A percentile compares a stretch with the other conserved stretches of the same genome.
phyloP scores from a whole-genome alignment of 2,888 invertebrate genomes.

The Ormia ochracea region DNA sequence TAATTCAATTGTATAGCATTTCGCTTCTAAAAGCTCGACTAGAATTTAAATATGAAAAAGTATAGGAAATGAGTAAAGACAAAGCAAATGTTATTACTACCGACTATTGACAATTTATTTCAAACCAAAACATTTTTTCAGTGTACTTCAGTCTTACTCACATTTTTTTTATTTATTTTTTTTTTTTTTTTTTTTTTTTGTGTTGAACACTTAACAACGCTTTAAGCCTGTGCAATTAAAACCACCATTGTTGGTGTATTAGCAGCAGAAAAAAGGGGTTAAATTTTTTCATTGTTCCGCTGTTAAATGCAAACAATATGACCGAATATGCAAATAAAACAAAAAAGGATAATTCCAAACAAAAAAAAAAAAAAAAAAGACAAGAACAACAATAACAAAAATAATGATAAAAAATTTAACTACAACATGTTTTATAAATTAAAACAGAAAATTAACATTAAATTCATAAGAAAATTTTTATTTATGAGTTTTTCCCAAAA shows the following conservation, averaged over 20 bases:
- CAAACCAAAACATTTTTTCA: background rate
- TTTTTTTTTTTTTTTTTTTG: too few species aligned
- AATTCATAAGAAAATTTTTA: slow-evolving; percentile 21
- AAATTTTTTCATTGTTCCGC: slow-evolving; percentile 54
- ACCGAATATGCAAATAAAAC: slow-evolving; percentile 33
- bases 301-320: slow-evolving; percentile 40
- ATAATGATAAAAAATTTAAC: too few species aligned
- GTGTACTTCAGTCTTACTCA: background rate
- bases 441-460: slow-evolving; percentile 30
- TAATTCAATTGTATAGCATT: too few species aligned
- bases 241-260: background rate
- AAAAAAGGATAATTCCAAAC: background rate
- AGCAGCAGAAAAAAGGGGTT: slow-evolving; percentile 33
- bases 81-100: background rate
- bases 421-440: slow-evolving; percentile 36
- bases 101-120: background rate
- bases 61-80: background rate
- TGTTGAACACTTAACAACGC: background rate
- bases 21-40: background rate
- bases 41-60: background rate
- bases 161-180: too few species aligned
- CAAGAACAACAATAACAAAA: too few species aligned
- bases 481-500: slow-evolving; percentile 54
- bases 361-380: slow-evolving; percentile 5
- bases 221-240: background rate